phyloP scores from a whole-genome alignment of 2,113 vertebrate species.

The Athene noctua region DNA sequence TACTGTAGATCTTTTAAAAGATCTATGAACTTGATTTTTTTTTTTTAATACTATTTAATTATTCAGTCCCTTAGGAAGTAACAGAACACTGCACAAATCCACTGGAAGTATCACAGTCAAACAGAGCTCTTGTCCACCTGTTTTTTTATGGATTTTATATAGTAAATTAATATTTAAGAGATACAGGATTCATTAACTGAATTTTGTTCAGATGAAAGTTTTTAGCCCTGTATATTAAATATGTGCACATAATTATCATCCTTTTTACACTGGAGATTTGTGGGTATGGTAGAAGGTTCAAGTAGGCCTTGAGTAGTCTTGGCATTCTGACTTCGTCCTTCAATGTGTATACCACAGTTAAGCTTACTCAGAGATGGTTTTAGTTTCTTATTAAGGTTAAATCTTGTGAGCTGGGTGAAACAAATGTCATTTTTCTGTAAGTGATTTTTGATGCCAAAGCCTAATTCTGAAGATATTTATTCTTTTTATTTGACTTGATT shows the following conservation, averaged over 20 bases:
- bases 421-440: not conserved
- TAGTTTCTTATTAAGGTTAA: not conserved
- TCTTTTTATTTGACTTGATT: not conserved
- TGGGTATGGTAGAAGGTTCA: not conserved
- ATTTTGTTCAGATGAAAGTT: not conserved
- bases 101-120: not conserved
- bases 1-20: not conserved
- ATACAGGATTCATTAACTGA: not conserved
- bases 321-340: not conserved
- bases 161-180: not conserved
- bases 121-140: not conserved
- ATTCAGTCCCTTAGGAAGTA: not conserved
- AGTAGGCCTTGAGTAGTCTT: not conserved
- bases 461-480: not conserved
- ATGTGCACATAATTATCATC: not conserved
- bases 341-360: fast-evolving
- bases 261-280: not conserved
- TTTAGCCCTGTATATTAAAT: not conserved
- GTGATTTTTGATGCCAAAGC: not conserved
- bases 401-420: not conserved
- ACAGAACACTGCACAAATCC: not conserved
- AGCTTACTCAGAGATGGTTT: not conserved
- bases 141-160: not conserved
- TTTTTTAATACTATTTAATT: not conserved
- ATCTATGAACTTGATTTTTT: not conserved